Percentiles rank a stretch among this genome's conserved stretches.
Evolutionary conservation across 1,140 invertebrate species (phyloP).

Genomic region (Stegodyphus dumicola): DNA sequence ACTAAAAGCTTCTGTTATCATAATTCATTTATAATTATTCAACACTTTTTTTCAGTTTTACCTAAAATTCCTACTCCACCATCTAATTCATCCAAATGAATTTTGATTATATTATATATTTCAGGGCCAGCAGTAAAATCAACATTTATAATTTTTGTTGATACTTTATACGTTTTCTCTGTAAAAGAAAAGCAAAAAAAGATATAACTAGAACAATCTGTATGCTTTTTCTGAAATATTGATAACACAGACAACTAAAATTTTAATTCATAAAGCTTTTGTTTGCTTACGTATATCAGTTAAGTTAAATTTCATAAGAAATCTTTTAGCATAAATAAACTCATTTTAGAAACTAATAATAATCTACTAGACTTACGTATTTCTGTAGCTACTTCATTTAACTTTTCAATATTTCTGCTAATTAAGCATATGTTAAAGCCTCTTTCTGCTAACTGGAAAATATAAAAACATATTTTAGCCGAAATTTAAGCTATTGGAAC

Average conservation of each 20-base stretch:
- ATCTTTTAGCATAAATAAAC: too few relatives aligned
- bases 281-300: too few relatives aligned
- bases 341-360: too few relatives aligned
- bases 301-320: too few relatives aligned
- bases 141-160: slow-evolving; percentile 83
- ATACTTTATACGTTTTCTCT: slow-evolving; percentile 79
- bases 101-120: slow-evolving; percentile 82
- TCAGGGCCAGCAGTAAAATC: slow-evolving; percentile 82
- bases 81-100: slow-evolving; percentile 81
- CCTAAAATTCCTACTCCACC: slow-evolving; percentile 80
- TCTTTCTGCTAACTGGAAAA: slow-evolving; percentile 77
- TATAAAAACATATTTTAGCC: too few relatives aligned
- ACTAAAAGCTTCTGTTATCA: too few relatives aligned
- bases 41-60: slow-evolving; percentile 56
- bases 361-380: slow-evolving; percentile 74
- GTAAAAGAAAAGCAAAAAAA: slow-evolving; percentile 59
- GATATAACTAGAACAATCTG: neutral
- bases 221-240: neutral
- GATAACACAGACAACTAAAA: neutral
- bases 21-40: too few relatives aligned
- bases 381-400: slow-evolving; percentile 82
- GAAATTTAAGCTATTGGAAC: neutral
- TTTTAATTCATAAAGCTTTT: too few relatives aligned
- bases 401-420: slow-evolving; percentile 84
- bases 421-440: slow-evolving; percentile 90